Base-by-base conservation (phyloP, 2,113 vertebrate genomes). In the Caretta caretta region DNA sequence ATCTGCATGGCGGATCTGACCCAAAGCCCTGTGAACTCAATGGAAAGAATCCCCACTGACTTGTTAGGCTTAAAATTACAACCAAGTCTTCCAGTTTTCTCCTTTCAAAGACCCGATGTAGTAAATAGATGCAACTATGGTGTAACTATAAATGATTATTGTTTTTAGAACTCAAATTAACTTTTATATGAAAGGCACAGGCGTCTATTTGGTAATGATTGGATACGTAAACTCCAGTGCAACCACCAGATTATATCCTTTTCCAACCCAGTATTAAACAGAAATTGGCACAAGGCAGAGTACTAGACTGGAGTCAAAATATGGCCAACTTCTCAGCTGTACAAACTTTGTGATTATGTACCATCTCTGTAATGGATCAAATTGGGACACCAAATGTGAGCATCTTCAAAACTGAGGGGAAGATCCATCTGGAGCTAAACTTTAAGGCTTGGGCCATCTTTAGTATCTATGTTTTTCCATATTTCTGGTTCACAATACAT, bases 11-110 rank as follows among this genome's bases (percentile, higher is more conserved):
- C 79, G 38, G 29, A 84, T 11, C 6, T 56, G 2, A 54, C 59
- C 16, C 80, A 50, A 93, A 54, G 86, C 48, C 10, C 56, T 48
- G 51, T 84, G 49, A 85, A 86, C 48, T 16, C 2, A 1, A 10
- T 79, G n/a, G 12, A 57, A 62, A 83, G 86, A 80, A 90, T 83
- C n/a, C 29, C 29, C 6, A 25, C n/a, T 51, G 38, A 88, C 17
- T 65, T 8, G 53, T 79, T 88, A 91, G 22, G n/a, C 27, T 91
- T 62, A 4, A 80, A 25, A 93, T 80, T 91, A 72, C 25, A 42
- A 10, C 20, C 62, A 50, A 38, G 24, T 69, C 50, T 2, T 35
- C 87, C 29, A 38, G 6, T 57, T 57, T 89, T 86, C 31, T 75
- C 3, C 5, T 86, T 83, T 92, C 42, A 82, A 57, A 80, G 25